Evolutionary conservation across 2,113 vertebrate genomes (phyloP), one percentile per base, ranked within the genome.

Genomic region (Mormoops blainvillei): DNA sequence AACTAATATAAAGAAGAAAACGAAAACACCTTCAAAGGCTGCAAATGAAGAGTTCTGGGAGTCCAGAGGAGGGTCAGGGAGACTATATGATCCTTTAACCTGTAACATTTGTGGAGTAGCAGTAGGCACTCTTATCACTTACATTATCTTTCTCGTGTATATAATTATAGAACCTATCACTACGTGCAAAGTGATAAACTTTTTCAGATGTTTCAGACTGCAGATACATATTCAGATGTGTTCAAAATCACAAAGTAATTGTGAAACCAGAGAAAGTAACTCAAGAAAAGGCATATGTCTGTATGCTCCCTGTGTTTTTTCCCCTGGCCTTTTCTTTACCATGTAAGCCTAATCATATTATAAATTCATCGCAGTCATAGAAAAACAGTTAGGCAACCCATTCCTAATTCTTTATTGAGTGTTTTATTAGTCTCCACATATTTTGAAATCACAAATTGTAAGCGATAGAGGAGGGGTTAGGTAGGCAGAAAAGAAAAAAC

Each of bases 371-470:
- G 43, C 4, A 71, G 2, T 56, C 12, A 19, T 63, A 73, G 61
- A 52, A 61, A 48, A 70, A 22, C 38, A 86, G 19, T 67, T 87
- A 63, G 41, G 15, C 58, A 83, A 5, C 56, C n/a, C 22, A 65
- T 52, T 74, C 26, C 76, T 63, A 65, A 36, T 71, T 87, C 28
- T 56, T 78, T 36, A 19, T 12, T 76, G 41, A 13, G 50, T 68
- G 8, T n/a, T 87, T 73, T 28, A 36, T 48, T 70, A 16, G 33
- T 70, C 26, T 71, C 43, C 31, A 11, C 36, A 4, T 86, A 71
- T 87, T 95, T 89, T 78, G 76, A 91, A 74, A 70, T 82, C 36
- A 95, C 22, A 33, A 33, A 10, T 71, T 83, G 89, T 84, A 93
- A 95, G 77, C 83, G 11, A 18, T 86, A 12, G n/a, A 16, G 48